Evolutionary conservation across 2,888 invertebrate genomes (phyloP), one percentile per base, ranked within the genome.

Genomic region (Lithodes maja): DNA sequence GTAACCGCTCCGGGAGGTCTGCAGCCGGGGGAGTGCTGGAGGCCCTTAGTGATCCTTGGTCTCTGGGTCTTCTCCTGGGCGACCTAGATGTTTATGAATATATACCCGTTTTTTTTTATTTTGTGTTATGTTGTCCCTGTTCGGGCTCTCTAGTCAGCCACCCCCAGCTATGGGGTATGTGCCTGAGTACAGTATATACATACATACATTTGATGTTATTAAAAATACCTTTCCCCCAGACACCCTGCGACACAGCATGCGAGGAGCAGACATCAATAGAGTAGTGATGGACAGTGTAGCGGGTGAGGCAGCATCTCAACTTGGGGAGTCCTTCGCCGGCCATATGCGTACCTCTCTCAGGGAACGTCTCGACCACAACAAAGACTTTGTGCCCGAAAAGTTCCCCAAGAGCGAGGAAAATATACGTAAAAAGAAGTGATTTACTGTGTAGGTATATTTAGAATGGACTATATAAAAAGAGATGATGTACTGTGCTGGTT

Each of bases 391-490:
- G 52, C 87, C 90, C 9, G 90, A 90, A 50, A 90, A 90, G 55
- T 90, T 90, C 33, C 90, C 90, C 33, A 90, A 90, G 33, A 90
- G 90, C 84, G 90, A 90, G 75, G 77, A 90, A 53, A 85, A 85
- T 79, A 90, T 90, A 87, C 83, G 86, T 55, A 84, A 88, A 77
- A 84, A 84, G 61, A 88, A 88, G 55, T 88, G 53, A 84, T 61
- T 68, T 55, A 2, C 3, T 33, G 77, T 77, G n/a, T 77, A 77
- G 50, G 12, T 17, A 49, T 77, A 77, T 74, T 74, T 15, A 15
- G 33, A 5, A 74, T 74, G 33, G 33, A 33, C 33, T 33, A 33
- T 33, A 33, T 33, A 33, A 33, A 33, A 33, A 33, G 33, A 33
- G 33, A 33, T 33, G 33, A 33, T 33, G 33, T 33, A 33, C 33